Evolutionary conservation across 2,797 vertebrate species (phyloP).

Genomic region (Oreochromis grahami): DNA sequence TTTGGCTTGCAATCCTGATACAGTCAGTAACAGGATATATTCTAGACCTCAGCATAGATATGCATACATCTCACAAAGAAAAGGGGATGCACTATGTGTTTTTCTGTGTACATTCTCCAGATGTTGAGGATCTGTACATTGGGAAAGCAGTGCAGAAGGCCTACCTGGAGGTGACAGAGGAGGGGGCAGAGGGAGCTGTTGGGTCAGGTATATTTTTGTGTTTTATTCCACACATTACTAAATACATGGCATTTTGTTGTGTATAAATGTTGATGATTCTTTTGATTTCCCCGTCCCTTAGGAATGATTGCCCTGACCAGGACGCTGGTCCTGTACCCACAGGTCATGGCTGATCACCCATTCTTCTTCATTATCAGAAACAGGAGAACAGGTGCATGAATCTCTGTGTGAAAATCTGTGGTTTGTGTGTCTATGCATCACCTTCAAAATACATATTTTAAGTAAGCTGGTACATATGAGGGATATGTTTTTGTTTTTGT

Average conservation of each 20-base stretch:
- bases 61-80: neutral
- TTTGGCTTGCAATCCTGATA: neutral
- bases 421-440: neutral
- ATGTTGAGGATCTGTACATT: slow-evolving; percentile 86
- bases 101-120: slow-evolving; percentile 45
- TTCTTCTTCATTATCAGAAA: slow-evolving; percentile 96
- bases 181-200: slow-evolving; percentile 92
- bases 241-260: no score
- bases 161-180: slow-evolving; percentile 96
- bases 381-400: slow-evolving; percentile 80
- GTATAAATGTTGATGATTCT: neutral
- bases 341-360: slow-evolving; percentile 96
- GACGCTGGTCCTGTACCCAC: slow-evolving; percentile 93
- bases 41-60: neutral
- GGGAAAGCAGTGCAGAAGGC: slow-evolving; percentile 92
- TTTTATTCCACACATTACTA: neutral
- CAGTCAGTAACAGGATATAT: neutral
- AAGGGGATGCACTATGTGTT: neutral
- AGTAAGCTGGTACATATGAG: neutral
- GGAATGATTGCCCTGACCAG: slow-evolving; percentile 94
- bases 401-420: neutral
- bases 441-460: neutral
- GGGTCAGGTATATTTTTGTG: slow-evolving; percentile 81
- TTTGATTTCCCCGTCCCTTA: slow-evolving; percentile 33
- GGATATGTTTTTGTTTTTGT: neutral